Conservation (phyloP, 2,797 vertebrate species). For the Balearica regulorum region DNA sequence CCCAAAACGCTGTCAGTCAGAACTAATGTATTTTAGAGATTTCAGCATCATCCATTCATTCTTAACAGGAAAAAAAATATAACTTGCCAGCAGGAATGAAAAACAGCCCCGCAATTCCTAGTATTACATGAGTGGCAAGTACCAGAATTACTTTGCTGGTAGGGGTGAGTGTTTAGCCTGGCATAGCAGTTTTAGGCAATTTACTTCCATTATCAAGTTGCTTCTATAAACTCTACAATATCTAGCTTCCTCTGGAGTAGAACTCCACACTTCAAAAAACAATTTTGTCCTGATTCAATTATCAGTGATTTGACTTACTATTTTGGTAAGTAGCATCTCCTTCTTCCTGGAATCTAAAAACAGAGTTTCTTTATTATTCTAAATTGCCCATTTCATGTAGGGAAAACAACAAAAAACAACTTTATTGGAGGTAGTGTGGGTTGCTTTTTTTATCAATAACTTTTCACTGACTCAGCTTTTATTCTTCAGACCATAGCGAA, state of each 20-base stretch:
- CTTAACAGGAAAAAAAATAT: background rate
- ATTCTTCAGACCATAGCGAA: background rate
- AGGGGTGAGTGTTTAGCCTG: background rate
- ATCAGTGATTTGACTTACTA: background rate
- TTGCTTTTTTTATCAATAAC: background rate
- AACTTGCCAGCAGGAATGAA: background rate
- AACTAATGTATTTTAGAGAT: background rate
- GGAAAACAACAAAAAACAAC: background rate
- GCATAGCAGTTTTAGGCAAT: background rate
- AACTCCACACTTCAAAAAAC: fast-evolving
- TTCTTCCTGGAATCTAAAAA: background rate
- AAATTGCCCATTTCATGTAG: background rate
- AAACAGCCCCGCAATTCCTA: background rate
- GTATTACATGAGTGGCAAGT: background rate
- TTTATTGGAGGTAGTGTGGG: background rate
- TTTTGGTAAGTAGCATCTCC: background rate
- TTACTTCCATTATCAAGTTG: background rate
- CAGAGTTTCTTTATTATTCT: background rate
- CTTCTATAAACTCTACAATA: background rate
- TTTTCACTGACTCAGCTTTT: background rate
- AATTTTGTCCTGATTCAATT: background rate
- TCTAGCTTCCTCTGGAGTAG: background rate
- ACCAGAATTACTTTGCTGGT: background rate
- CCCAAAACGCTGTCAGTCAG: background rate
- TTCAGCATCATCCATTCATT: background rate